Percentiles rank a stretch among this genome's conserved stretches.
phyloP scores from a whole-genome alignment of 2,113 vertebrate genomes.

The Microcebus murinus region DNA sequence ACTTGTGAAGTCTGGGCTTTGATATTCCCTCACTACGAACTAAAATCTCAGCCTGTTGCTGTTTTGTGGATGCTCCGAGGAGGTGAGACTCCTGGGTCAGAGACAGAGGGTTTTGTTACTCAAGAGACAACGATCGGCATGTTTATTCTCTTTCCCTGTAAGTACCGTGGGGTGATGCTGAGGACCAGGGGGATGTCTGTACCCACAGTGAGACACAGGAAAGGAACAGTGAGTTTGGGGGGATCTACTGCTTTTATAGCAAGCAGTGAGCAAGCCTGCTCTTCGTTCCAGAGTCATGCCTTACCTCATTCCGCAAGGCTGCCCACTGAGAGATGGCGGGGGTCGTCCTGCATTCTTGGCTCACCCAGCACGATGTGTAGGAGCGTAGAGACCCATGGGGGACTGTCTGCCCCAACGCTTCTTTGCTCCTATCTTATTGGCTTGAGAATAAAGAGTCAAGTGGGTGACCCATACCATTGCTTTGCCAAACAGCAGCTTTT shows the following conservation, averaged over 20 bases:
- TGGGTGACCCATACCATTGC: neutral
- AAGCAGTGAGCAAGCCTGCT: neutral
- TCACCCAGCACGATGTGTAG: neutral
- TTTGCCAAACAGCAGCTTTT: neutral
- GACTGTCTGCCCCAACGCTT: neutral
- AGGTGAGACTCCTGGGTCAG: neutral
- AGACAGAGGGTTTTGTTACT: neutral
- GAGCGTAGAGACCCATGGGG: neutral
- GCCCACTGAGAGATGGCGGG: neutral
- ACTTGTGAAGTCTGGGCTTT: neutral
- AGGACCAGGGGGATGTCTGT: neutral
- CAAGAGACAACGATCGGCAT: neutral
- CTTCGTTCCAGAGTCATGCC: neutral
- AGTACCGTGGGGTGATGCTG: neutral
- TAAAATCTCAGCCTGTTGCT: neutral
- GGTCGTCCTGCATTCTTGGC: neutral
- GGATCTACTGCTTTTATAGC: neutral
- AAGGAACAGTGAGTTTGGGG: neutral
- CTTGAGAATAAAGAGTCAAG: neutral
- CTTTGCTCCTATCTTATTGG: neutral
- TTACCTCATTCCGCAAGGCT: neutral
- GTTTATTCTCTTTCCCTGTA: neutral
- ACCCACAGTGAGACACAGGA: too few relatives aligned
- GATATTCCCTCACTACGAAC: neutral
- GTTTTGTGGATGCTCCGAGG: neutral